Base-by-base conservation (phyloP, 2,113 vertebrate genomes). In the Dermatemys mawii region DNA sequence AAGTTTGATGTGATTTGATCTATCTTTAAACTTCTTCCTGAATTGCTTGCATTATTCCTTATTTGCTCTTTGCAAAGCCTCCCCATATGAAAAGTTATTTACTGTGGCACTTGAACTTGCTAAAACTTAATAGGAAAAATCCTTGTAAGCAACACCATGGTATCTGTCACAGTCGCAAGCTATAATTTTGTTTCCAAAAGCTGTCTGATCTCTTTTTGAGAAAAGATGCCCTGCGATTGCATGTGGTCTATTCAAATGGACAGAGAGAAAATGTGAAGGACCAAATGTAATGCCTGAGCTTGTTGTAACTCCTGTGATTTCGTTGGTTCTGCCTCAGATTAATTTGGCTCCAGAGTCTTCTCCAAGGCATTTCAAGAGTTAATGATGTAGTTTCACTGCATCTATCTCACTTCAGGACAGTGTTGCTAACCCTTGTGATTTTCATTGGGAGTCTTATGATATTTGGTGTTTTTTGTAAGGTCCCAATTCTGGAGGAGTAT, bases 181-280 rank as follows among this genome's bases (percentile, higher is more conserved):
- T 97, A 97, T 97, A 97, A 97, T 98, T 98, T 98, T 97, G 87
- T 97, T 98, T 97, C 97, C 95, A 94, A 97, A 98, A 98, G 94
- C 94, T 97, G 89, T 94, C 38, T 2, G 57, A 84, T 95, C 87
- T 89, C 81, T 96, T 95, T 92, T 89, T 26, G 48, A 84, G 84
- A 81, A 89, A 96, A 84, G 94, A 96, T 91, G 83, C 78, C 96
- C 86, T 84, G 80, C 95, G 97, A 98, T 98, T 96, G 76, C 83
- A 90, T 96, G 57, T 89, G 16, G 51, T 95, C 78, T 70, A 84
- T 84, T 96, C 91, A 92, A 91, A 96, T 21, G 78, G 83, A 91
- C 75, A 84, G 89, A 95, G 90, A 92, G 92, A 82, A 95, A 88
- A 12, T 4, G 84, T 3, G 7, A 24, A 41, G 27, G 44, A 21